phyloP scores from a whole-genome alignment of 1,140 invertebrate species.

The Phenacoccus solenopsis region DNA sequence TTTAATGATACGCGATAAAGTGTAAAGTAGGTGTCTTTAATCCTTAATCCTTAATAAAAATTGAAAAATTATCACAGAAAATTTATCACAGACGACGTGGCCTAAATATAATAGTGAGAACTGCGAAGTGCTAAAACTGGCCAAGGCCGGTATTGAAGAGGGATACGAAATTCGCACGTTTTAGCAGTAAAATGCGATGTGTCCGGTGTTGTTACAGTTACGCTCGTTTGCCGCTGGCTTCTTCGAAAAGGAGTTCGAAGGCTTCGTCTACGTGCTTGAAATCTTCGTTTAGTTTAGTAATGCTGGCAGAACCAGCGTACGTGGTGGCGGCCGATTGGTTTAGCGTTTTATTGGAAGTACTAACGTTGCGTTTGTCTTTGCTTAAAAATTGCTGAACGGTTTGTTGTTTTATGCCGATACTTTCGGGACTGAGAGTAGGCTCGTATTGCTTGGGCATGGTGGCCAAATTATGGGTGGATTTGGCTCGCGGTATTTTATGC shows the following conservation, averaged over 20 bases:
- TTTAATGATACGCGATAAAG: too few relatives aligned
- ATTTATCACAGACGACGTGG: too few relatives aligned
- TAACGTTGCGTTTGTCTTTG: slow-evolving; percentile 26
- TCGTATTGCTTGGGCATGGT: slow-evolving; percentile 58
- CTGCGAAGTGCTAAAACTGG: too few relatives aligned
- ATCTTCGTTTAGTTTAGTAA: slow-evolving; percentile 27
- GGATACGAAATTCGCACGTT: too few relatives aligned
- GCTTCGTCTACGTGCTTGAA: slow-evolving; percentile 35
- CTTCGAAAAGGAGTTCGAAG: slow-evolving; percentile 32
- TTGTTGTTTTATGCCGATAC: slow-evolving; percentile 50
- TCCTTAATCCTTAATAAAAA: too few relatives aligned
- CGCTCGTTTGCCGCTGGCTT: slow-evolving; percentile 14
- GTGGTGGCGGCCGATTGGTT: not conserved
- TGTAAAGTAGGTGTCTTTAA: too few relatives aligned
- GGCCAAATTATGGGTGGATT: slow-evolving; percentile 54
- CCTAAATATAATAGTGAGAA: too few relatives aligned
- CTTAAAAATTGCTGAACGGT: slow-evolving; percentile 67
- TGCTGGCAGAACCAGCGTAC: not conserved
- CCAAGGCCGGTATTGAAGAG: too few relatives aligned
- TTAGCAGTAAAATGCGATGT: too few relatives aligned
- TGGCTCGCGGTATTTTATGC: slow-evolving; percentile 40
- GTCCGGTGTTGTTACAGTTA: not conserved
- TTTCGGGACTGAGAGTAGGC: slow-evolving; percentile 57
- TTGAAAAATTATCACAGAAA: too few relatives aligned
- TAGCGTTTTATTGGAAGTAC: not conserved